Percentiles rank a stretch among this genome's conserved stretches.
These are phyloP conservation scores for Drosophila borborema DNA, from an alignment of 2,888 invertebrate genomes.

Conservation along the genomic window DNA sequence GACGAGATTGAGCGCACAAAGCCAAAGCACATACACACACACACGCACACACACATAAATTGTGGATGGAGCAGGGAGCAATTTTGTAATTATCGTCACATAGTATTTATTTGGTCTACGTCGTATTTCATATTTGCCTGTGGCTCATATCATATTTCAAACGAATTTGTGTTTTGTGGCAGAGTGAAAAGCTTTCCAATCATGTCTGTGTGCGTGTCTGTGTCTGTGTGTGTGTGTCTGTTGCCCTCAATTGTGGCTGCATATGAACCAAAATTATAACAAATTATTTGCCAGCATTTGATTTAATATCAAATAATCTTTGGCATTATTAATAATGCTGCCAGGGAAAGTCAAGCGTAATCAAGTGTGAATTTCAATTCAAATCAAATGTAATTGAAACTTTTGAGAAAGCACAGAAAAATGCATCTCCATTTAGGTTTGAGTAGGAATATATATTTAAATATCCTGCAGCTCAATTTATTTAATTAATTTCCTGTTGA, in stretches of 20 bases:
- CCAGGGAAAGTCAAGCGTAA: not conserved
- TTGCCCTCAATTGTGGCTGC: slow-evolving; percentile 14
- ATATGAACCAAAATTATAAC: slow-evolving; percentile 7
- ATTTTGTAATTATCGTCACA: slow-evolving; percentile 56
- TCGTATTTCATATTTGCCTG: slow-evolving; percentile 22
- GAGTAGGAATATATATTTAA: not conserved
- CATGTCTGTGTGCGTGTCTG: not conserved
- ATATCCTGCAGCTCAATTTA: not conserved
- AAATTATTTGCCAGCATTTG: slow-evolving; percentile 22
- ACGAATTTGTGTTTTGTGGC: slow-evolving; percentile 40
- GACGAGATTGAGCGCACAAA: slow-evolving; percentile 55
- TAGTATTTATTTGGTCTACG: slow-evolving; percentile 46
- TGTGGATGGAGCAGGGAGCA: slow-evolving; percentile 29
- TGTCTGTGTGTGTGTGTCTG: not conserved
- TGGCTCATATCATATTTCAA: slow-evolving; percentile 36
- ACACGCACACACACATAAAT: slow-evolving; percentile 23
- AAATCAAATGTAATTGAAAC: slow-evolving; percentile 10
- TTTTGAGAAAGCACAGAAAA: not conserved
- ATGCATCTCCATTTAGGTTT: not conserved
- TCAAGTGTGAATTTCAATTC: slow-evolving; percentile 1
- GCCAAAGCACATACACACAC: slow-evolving; percentile 7
- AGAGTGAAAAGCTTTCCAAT: slow-evolving; percentile 25
- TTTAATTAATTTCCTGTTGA: not conserved
- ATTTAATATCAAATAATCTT: slow-evolving; percentile 20
- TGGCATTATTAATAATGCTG: slow-evolving; percentile 1